A percentile compares a stretch with the other conserved stretches of the same genome.
phyloP scores from a whole-genome alignment of 2,797 vertebrate genomes.

The Takifugu ocellatus region DNA sequence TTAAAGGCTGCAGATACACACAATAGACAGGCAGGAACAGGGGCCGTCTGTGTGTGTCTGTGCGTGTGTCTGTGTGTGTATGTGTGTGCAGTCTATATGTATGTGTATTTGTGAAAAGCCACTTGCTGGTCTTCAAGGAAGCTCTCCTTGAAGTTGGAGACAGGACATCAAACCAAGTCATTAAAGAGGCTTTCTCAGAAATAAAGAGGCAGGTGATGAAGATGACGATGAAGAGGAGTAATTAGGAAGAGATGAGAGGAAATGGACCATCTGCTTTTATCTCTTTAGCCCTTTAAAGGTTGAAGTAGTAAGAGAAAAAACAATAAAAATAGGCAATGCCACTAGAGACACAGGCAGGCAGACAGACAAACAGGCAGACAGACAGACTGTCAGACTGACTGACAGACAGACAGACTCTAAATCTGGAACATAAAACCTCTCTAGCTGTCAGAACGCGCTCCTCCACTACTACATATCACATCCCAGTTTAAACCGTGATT shows the following conservation, averaged over 20 bases:
- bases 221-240: conserved; percentile 60
- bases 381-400: conserved; percentile 10
- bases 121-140: conserved; percentile 79
- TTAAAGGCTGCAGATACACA: conserved; percentile 72
- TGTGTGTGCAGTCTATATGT: conserved; percentile 39
- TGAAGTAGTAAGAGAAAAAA: conserved; percentile 28
- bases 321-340: conserved; percentile 19
- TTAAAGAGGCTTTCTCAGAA: conserved; percentile 73
- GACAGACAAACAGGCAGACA: conserved; percentile 11
- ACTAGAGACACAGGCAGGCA: conserved; percentile 1
- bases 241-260: conserved; percentile 57
- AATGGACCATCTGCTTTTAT: conserved; percentile 61
- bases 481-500: conserved; percentile 79
- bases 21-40: conserved; percentile 58
- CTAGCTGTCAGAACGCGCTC: conserved; percentile 41
- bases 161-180: conserved; percentile 72
- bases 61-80: conserved; percentile 3
- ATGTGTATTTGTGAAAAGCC: conserved; percentile 51
- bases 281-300: conserved; percentile 43
- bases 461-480: conserved; percentile 65
- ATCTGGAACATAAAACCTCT: conserved; percentile 26
- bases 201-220: conserved; percentile 58
- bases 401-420: conserved; percentile 14
- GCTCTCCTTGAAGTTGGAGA: conserved; percentile 71
- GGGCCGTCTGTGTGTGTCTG: conserved; percentile 22